Percentiles rank a stretch among this genome's conserved stretches.
Evolutionary conservation across 1,140 invertebrate species (phyloP).

Genomic region (Diprion similis): DNA sequence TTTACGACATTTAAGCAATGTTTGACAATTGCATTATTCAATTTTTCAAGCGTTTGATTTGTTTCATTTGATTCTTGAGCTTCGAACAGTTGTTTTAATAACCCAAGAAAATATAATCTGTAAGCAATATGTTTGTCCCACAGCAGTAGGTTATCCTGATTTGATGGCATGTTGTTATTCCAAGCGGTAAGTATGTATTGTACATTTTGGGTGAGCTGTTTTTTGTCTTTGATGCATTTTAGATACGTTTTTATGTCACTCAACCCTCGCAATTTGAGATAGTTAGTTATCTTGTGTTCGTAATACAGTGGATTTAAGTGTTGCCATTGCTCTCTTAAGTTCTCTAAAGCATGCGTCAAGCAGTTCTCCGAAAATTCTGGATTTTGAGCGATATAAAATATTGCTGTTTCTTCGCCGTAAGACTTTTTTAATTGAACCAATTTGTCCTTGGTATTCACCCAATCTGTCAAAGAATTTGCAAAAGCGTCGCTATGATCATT

Average conservation of each 20-base stretch:
- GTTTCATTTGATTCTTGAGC: background rate
- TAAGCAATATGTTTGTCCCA: constrained; percentile 49
- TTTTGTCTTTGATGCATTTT: constrained; percentile 21
- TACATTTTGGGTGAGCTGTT: background rate
- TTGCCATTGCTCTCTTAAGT: constrained; percentile 56
- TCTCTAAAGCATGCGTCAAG: constrained; percentile 50
- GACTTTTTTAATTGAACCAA: constrained; percentile 41
- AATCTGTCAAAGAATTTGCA: constrained; percentile 17
- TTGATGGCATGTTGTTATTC: constrained; percentile 38
- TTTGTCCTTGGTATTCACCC: constrained; percentile 40
- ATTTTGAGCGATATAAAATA: constrained; percentile 46
- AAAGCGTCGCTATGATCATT: background rate
- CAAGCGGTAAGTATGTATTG: constrained; percentile 40
- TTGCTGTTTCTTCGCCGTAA: constrained; percentile 57
- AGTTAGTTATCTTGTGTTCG: constrained; percentile 47
- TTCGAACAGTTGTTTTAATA: constrained; percentile 12
- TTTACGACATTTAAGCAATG: constrained; percentile 50
- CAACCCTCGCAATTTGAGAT: constrained; percentile 53
- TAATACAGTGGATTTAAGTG: constrained; percentile 52
- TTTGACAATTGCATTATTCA: constrained; percentile 23
- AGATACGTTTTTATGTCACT: constrained; percentile 51
- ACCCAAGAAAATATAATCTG: constrained; percentile 35
- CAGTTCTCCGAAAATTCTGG: constrained; percentile 33
- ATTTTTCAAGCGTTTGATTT: constrained; percentile 6
- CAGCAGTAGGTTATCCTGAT: constrained; percentile 37